Evolutionary conservation across 2,113 vertebrate genomes (phyloP).

Genomic region (Theropithecus gelada): DNA sequence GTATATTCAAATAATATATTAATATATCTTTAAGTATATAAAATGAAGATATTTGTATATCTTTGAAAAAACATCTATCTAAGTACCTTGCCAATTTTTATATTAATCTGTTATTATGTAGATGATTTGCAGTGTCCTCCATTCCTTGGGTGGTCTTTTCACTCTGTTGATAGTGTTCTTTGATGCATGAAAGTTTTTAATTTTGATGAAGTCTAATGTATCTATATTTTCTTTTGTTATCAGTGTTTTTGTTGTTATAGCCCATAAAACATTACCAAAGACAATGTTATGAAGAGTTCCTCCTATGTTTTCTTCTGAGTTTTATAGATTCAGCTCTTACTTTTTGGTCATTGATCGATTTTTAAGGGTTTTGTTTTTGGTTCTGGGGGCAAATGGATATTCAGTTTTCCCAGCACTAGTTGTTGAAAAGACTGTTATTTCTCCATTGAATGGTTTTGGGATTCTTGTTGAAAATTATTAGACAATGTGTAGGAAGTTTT

Average conservation of each 20-base stretch:
- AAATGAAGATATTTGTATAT: background rate
- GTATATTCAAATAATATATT: too few relatives aligned
- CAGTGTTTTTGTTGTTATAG: background rate
- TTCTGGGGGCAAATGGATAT: background rate
- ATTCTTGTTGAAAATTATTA: background rate
- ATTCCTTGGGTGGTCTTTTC: background rate
- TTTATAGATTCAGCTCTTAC: background rate
- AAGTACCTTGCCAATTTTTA: background rate
- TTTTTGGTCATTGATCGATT: background rate
- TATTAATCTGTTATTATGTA: background rate
- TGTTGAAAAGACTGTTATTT: background rate
- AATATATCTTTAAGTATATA: too few relatives aligned
- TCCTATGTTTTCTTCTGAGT: background rate
- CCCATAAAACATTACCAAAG: background rate
- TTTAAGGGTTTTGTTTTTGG: background rate
- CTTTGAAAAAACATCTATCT: background rate
- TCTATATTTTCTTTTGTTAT: background rate
- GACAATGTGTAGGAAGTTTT: background rate
- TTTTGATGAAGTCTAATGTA: background rate
- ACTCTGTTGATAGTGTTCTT: background rate
- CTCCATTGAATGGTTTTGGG: background rate
- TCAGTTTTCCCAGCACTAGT: background rate
- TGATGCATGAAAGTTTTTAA: background rate
- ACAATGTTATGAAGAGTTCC: background rate
- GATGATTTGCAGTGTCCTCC: background rate